Base-by-base conservation (phyloP, 2,888 invertebrate genomes). In the Hyposoter dolosus region DNA sequence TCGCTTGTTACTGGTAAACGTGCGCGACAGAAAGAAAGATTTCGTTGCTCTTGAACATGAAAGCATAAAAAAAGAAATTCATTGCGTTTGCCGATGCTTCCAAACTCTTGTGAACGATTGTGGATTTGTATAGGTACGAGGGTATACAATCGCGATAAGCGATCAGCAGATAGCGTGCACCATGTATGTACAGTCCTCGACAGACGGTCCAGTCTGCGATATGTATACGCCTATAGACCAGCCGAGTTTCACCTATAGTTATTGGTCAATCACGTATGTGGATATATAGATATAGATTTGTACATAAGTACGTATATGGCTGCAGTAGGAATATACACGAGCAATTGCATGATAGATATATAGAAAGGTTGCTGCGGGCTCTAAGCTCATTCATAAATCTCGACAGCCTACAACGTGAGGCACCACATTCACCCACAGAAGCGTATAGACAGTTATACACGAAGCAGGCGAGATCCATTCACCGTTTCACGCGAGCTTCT, bases 321-420 rank as follows among this genome's bases (percentile, higher is more conserved):
- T 72, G 45, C 50, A 28, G 17, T 17, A 71, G 47, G 6, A 43
- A 72, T 77, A 72, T 74, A 78, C 66, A 60, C 63, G 23, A 66
- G 75, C 69, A 63, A 47, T 47, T 43, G 65, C 56, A 71, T 50
- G 53, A 74, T 40, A 79, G 60, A 79, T 83, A 72, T 63, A 81
- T 53, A 83, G 82, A 47, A 78, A 86, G 66, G 63, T 85, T 71
- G 86, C 88, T 86, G 79, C 69, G 76, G 86, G 88, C 88, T 81
- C 89, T 89, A 89, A 90, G 90, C 90, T 91, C 91, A 91, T 91
- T 91, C 91, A 91, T 90, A 91, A 90, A 87, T 90, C 85, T 83
- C 76, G 23, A 72, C 72, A 80, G 71, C 83, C 79, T 83, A 72
- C 83, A 76, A 83, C 85, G 79, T 50, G 80, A 76, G 72, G 76